Base-by-base conservation (phyloP, 2,113 vertebrate genomes). In the Myrmophylax atrothorax region DNA sequence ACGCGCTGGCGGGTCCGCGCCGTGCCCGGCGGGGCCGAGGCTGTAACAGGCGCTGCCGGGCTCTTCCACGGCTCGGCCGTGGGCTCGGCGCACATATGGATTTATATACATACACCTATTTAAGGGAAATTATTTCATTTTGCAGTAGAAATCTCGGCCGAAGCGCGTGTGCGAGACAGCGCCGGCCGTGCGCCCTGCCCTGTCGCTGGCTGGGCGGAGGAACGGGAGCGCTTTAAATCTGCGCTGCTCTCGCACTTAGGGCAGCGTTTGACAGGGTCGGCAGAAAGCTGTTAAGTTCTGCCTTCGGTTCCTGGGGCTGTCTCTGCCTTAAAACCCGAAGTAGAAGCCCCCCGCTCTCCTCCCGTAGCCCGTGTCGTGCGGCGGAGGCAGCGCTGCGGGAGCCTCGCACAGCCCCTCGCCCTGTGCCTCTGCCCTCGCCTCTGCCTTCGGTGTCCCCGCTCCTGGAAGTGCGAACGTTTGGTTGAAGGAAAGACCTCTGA, bases 111-210 rank as follows among this genome's bases (percentile, higher is more conserved):
- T 14, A 3, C 60, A 19, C 26, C 60, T 40, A 6, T 40, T 63
- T 40, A 3, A 49, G 38, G 9, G 5, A 13, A 63, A 38, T 1
- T 50, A 20, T 70, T 79, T 83, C 13, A 5, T 67, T 83, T 58
- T 16, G n/a, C 1, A 1, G 14, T 2, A n/a, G 49, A 14, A 38
- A 29, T 18, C 11, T 18, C 11, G 9, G 12, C 46, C n/a, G 24
- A 5, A n/a, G 44, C 12, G 50, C 19, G 44, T 1, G 49, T 15
- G 79, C 33, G 17, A 7, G 35, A 69, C 75, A 5, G 9, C 2
- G 25, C 77, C 14, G 42, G 64, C 15, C 3, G 40, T 1, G 40
- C 6, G 9, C 40, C 3, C 18, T 59, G 58, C 23, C 9, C 49
- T 14, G n/a, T 14, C 16, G 9, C 55, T 60, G 14, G 2, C 33